Evolutionary conservation across 2,113 vertebrate genomes (phyloP).

Genomic region (Agelaius tricolor): DNA sequence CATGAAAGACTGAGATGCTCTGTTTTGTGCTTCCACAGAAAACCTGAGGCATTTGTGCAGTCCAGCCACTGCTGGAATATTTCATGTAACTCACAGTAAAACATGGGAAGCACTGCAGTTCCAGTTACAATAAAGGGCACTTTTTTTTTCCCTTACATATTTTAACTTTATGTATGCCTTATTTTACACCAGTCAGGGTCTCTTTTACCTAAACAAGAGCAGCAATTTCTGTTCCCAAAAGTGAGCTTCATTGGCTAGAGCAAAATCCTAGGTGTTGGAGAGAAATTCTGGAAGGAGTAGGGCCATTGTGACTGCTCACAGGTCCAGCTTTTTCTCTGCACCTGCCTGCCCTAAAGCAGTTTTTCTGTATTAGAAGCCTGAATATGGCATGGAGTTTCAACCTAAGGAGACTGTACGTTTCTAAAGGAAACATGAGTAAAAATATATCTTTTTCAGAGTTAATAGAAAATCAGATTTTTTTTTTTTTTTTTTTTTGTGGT

Average conservation of each 20-base stretch:
- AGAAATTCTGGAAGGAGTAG: not conserved
- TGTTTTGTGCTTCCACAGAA: not conserved
- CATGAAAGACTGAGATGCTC: not conserved
- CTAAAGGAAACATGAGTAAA: not conserved
- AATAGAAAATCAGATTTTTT: not conserved
- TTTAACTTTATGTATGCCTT: not conserved
- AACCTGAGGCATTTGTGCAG: not conserved
- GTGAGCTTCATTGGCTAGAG: not conserved
- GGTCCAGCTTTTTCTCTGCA: not conserved
- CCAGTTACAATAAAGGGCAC: not conserved
- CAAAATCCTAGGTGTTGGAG: not conserved
- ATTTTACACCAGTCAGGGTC: not conserved
- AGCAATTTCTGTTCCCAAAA: not conserved
- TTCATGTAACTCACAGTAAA: not conserved
- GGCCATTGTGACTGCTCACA: not conserved
- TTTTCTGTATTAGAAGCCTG: not conserved
- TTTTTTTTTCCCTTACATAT: not conserved
- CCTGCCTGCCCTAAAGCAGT: not conserved
- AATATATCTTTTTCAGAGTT: not conserved
- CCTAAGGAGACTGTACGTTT: not conserved
- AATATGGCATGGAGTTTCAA: not conserved
- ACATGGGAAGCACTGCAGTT: not conserved
- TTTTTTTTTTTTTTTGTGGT: not conserved
- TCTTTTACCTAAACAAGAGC: not conserved
- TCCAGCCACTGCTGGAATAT: not conserved